A percentile compares a stretch with the other conserved stretches of the same genome.
Evolutionary conservation across 2,888 invertebrate genomes (phyloP).

Genomic region (Plagodis pulveraria): DNA sequence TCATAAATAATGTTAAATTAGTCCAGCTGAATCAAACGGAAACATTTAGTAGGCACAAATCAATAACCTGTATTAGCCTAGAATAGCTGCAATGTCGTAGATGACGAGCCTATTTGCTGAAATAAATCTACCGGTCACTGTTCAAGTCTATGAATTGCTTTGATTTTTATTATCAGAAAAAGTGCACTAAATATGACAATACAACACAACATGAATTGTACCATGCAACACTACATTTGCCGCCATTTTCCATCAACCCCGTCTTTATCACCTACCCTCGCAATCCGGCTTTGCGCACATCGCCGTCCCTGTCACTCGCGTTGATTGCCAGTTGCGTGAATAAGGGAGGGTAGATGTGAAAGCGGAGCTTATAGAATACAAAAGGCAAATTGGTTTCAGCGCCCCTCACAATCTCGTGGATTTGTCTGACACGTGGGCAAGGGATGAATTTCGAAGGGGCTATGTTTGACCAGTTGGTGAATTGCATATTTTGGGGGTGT

Average conservation of each 20-base stretch:
- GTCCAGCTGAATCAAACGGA: no score
- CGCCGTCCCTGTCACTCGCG: constrained; percentile 24
- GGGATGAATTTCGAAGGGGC: constrained; percentile 60
- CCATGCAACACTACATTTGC: constrained; percentile 40
- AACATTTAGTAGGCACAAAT: no score
- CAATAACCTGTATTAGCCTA: no score
- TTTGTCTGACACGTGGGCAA: constrained; percentile 73
- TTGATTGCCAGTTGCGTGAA: constrained; percentile 36
- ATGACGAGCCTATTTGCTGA: no score
- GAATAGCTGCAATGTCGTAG: no score
- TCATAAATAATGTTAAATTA: no score
- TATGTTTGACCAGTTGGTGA: constrained; percentile 39
- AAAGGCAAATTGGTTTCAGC: constrained; percentile 72
- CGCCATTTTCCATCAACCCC: constrained; percentile 44
- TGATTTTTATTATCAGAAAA: no score
- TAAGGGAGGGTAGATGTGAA: constrained; percentile 46
- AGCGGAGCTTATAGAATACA: constrained; percentile 58
- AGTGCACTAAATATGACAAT: background rate
- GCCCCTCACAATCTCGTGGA: constrained; percentile 63
- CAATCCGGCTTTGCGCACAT: constrained; percentile 42
- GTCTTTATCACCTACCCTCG: constrained; percentile 54
- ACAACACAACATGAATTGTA: constrained; percentile 25
- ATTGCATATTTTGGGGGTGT: constrained; percentile 18
- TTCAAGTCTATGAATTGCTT: no score
- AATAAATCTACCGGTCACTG: no score